These are phyloP conservation scores for Antennarius maculatus DNA, from an alignment of 2,797 vertebrate genomes.

Conservation along the genomic window DNA sequence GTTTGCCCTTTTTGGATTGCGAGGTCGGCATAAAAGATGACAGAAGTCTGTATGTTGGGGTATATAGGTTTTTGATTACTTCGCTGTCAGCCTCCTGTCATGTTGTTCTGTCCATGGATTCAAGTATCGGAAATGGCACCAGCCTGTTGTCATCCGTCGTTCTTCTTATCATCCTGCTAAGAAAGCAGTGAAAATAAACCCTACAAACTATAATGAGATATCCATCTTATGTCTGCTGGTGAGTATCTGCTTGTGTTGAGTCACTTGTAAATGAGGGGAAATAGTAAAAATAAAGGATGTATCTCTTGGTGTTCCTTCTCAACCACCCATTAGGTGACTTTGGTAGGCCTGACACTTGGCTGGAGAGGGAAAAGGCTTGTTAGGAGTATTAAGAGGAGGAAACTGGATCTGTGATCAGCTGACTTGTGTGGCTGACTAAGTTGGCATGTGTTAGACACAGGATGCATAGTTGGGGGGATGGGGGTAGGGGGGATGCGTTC, in stretches of 20 bases:
- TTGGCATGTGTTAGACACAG: slow-evolving; percentile 77
- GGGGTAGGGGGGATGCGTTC: slow-evolving; percentile 18
- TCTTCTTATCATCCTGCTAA: slow-evolving; percentile 22
- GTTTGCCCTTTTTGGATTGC: too few species aligned
- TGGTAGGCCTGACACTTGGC: slow-evolving; percentile 78
- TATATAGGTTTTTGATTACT: too few species aligned
- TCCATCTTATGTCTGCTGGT: slow-evolving; percentile 66
- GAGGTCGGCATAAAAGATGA: too few species aligned
- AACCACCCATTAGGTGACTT: slow-evolving; percentile 72
- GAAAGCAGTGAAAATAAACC: slow-evolving; percentile 59
- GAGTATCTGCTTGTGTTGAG: slow-evolving; percentile 43
- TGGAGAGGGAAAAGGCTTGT: slow-evolving; percentile 77
- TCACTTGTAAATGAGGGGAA: slow-evolving; percentile 40
- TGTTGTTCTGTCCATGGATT: slow-evolving; percentile 28
- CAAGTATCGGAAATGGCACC: slow-evolving; percentile 42
- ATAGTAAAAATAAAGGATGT: slow-evolving; percentile 21
- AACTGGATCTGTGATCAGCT: slow-evolving; percentile 80
- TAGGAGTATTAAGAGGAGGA: slow-evolving; percentile 80
- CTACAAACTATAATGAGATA: slow-evolving; percentile 58
- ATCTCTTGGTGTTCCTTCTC: background rate
- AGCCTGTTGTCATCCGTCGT: slow-evolving; percentile 51
- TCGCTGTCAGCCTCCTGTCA: slow-evolving; percentile 45
- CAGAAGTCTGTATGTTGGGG: too few species aligned
- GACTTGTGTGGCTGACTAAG: slow-evolving; percentile 61
- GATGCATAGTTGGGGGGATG: slow-evolving; percentile 55